phyloP scores from a whole-genome alignment of 2,888 invertebrate genomes.

The Melanophora roralis region DNA sequence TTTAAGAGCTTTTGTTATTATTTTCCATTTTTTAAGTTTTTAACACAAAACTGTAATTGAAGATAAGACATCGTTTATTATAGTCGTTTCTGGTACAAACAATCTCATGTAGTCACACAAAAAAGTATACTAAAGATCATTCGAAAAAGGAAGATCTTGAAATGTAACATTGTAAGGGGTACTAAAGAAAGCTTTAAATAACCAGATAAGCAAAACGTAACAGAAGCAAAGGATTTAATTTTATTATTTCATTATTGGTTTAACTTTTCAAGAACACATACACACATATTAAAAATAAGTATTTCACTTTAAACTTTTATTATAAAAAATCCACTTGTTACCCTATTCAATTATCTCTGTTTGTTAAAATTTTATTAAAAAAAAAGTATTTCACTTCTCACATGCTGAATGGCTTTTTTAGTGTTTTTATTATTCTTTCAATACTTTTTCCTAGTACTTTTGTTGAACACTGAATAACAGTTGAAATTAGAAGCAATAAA shows the following conservation, averaged over 20 bases:
- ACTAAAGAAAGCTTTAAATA: too few species aligned
- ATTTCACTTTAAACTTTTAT: too few species aligned
- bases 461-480: conserved; percentile 18
- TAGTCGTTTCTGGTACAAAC: conserved; percentile 46
- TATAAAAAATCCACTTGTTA: too few species aligned
- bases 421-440: background rate
- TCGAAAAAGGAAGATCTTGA: conserved; percentile 18
- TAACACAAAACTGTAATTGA: conserved; percentile 55
- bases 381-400: conserved; percentile 43
- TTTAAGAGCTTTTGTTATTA: conserved; percentile 27
- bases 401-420: conserved; percentile 26
- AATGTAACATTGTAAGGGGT: too few species aligned
- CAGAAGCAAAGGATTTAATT: too few species aligned
- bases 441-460: conserved; percentile 14
- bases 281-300: too few species aligned
- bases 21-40: conserved; percentile 39
- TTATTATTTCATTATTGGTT: too few species aligned
- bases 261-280: too few species aligned
- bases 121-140: conserved; percentile 17
- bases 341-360: background rate
- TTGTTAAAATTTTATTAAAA: background rate
- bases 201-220: too few species aligned
- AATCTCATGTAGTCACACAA: conserved; percentile 3
- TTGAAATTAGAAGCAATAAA: conserved; percentile 59
- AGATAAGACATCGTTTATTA: conserved; percentile 60